Percentiles rank a stretch among this genome's conserved stretches.
Conservation (phyloP, 2,797 vertebrate species). For the Setipinna tenuifilis region DNA sequence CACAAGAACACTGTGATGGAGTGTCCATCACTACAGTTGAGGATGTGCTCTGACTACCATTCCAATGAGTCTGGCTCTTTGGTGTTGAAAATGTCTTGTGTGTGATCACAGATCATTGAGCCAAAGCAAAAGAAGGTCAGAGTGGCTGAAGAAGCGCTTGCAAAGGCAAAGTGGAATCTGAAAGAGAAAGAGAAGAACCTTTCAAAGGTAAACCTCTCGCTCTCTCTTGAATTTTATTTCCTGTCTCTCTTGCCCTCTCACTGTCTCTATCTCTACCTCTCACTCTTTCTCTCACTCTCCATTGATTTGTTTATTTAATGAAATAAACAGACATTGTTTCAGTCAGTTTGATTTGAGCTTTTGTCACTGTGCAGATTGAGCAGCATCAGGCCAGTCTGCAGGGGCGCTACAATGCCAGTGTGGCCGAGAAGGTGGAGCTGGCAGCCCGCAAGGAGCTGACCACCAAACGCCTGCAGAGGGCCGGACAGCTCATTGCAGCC, state of each 20-base stretch:
- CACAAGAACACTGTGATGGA: too few species aligned
- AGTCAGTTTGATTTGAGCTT: background rate
- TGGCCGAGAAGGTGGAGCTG: slow-evolving; percentile 53
- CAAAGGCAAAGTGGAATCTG: slow-evolving; percentile 58
- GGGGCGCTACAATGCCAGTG: slow-evolving; percentile 44
- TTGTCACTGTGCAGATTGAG: slow-evolving; percentile 62
- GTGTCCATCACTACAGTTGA: too few species aligned
- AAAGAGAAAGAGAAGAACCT: slow-evolving; percentile 66
- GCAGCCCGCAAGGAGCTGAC: slow-evolving; percentile 52
- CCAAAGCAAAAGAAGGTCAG: slow-evolving; percentile 64
- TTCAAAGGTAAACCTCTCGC: slow-evolving; percentile 23
- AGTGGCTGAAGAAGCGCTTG: slow-evolving; percentile 67
- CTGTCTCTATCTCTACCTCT: too few species aligned
- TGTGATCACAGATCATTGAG: slow-evolving; percentile 60
- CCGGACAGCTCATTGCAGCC: slow-evolving; percentile 41
- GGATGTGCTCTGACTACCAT: too few species aligned
- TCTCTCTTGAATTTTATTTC: too few species aligned
- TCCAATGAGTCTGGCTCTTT: too few species aligned
- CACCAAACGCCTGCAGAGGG: slow-evolving; percentile 56
- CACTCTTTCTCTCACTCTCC: too few species aligned
- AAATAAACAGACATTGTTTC: background rate
- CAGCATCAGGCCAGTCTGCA: slow-evolving; percentile 63
- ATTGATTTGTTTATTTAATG: too few species aligned
- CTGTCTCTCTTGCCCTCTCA: background rate
- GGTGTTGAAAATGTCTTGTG: slow-evolving; percentile 13